A percentile compares a stretch with the other conserved stretches of the same genome.
phyloP scores from a whole-genome alignment of 1,140 invertebrate species.

The Daktulosphaira vitifoliae region DNA sequence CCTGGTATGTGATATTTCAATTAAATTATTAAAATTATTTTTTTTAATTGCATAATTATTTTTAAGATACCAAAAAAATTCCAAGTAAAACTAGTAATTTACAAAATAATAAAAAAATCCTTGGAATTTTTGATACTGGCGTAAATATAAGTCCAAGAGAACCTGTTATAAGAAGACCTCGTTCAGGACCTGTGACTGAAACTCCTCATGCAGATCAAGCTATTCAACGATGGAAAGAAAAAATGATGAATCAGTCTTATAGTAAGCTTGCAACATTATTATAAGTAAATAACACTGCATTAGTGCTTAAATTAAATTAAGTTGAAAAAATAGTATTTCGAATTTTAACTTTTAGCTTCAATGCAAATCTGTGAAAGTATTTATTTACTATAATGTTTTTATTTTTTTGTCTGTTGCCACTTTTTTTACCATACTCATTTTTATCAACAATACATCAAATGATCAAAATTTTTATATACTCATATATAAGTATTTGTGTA shows the following conservation, averaged over 20 bases:
- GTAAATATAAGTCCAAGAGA: conserved; percentile 8
- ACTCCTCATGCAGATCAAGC: conserved; percentile 31
- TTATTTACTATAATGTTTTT: no score
- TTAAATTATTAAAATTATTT: no score
- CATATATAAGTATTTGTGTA: no score
- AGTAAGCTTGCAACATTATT: not conserved
- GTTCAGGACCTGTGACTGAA: conserved; percentile 31
- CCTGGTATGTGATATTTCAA: not conserved
- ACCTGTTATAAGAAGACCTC: conserved; percentile 12
- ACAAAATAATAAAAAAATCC: conserved; percentile 39
- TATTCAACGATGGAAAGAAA: conserved; percentile 6
- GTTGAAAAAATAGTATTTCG: no score
- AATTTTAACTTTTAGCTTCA: no score
- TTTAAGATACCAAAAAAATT: conserved; percentile 40
- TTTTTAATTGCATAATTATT: conserved; percentile 45
- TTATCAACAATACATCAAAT: no score
- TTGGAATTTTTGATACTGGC: conserved; percentile 20
- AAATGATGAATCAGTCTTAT: conserved; percentile 20
- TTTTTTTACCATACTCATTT: no score
- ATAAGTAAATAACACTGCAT: no score
- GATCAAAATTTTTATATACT: no score
- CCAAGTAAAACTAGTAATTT: conserved; percentile 40
- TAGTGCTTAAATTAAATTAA: no score
- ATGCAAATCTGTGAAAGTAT: no score
- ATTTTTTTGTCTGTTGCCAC: no score